Conservation (phyloP, 2,113 vertebrate genomes). For the Axis porcinus region DNA sequence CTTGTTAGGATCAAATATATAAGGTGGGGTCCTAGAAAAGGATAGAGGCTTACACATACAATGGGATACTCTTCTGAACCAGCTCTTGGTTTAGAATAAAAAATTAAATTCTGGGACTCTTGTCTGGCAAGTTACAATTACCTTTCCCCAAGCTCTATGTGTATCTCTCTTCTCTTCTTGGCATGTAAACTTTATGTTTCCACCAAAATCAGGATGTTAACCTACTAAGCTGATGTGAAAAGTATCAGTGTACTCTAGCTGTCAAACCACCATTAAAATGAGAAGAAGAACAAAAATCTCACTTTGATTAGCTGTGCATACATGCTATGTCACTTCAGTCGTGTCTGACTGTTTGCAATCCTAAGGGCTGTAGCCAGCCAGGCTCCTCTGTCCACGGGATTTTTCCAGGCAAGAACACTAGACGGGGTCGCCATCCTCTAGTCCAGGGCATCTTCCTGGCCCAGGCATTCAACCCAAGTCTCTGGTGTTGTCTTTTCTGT, state of each 20-base stretch:
- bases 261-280: background rate
- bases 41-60: background rate
- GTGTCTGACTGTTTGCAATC: background rate
- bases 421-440: background rate
- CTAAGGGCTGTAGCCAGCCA: background rate
- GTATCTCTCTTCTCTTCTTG: background rate
- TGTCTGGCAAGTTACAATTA: background rate
- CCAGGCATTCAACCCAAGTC: background rate
- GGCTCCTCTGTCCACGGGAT: background rate
- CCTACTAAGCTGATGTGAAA: constrained; percentile 8
- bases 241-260: background rate
- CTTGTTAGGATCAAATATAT: background rate
- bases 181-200: background rate
- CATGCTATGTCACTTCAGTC: background rate
- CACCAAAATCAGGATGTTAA: background rate
- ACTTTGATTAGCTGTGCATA: background rate
- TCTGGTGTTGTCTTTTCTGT: background rate
- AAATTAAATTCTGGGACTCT: background rate
- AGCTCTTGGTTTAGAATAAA: background rate
- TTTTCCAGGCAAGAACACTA: background rate
- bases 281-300: background rate
- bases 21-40: background rate
- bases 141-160: too few species aligned
- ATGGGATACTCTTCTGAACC: background rate
- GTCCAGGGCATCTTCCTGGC: background rate